phyloP scores from a whole-genome alignment of 2,113 vertebrate species.

The Paramormyrops kingsleyae region DNA sequence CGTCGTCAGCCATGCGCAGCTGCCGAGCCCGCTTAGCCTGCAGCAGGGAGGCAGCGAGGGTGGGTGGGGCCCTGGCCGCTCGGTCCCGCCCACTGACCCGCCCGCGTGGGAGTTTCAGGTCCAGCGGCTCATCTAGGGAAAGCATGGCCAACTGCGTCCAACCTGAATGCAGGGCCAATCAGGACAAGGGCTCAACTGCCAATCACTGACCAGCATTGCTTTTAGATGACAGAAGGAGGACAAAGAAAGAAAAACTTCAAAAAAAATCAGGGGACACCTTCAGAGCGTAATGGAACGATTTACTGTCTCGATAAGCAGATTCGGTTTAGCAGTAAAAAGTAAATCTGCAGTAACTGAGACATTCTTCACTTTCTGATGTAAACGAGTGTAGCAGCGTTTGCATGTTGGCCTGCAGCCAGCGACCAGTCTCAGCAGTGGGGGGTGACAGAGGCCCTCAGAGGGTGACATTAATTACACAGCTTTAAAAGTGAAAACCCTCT shows the following conservation, averaged over 20 bases:
- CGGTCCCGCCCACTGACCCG: slow-evolving; percentile 56
- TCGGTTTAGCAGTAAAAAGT: background rate
- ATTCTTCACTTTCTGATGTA: background rate
- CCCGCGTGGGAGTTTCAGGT: slow-evolving; percentile 83
- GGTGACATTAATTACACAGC: slow-evolving; percentile 1
- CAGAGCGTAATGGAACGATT: background rate
- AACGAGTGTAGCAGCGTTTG: background rate
- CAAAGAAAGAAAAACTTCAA: background rate
- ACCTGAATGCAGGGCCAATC: slow-evolving; percentile 35
- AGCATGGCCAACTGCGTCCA: slow-evolving; percentile 63
- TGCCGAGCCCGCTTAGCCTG: slow-evolving; percentile 51
- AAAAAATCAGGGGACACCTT: background rate
- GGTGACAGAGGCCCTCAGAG: background rate
- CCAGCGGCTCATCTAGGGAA: slow-evolving; percentile 87
- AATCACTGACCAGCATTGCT: background rate
- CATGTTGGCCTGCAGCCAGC: background rate
- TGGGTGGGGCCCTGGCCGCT: slow-evolving; percentile 41
- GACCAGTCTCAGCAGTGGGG: background rate
- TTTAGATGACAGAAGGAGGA: background rate
- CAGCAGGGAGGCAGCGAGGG: slow-evolving; percentile 51
- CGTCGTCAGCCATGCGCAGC: slow-evolving; percentile 61
- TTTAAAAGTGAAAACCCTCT: slow-evolving; percentile 4
- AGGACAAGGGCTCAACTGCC: background rate
- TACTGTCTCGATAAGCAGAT: background rate
- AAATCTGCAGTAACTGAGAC: background rate